Evolutionary conservation across 2,113 vertebrate species (phyloP), one percentile per base, ranked within the genome.

Genomic region (Hemicordylus capensis): DNA sequence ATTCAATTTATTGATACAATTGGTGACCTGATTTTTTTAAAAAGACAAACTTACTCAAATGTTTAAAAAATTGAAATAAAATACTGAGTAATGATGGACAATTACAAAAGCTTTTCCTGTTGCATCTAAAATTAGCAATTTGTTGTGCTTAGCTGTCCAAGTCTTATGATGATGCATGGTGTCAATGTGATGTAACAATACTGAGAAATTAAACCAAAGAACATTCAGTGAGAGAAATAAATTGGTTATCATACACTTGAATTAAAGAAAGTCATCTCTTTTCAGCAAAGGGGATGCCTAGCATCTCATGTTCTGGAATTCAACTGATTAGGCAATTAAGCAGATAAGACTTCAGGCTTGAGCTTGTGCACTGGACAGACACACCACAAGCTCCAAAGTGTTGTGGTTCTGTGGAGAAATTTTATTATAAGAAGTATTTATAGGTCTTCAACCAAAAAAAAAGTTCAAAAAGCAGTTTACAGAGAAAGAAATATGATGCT

Each of bases 211-310:
- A 61, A 42, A 61, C 22, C 58, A 78, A 59, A 26, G 20, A 78
- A 61, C 28, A 28, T 42, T 19, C 37, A 63, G 42, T 22, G 39
- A 19, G 70, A 17, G n/a, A 63, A 44, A 28, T 9, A 39, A 79
- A 44, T 17, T 37, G 63, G 34, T 31, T 63, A 28, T 42, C 58
- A 1, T 3, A 51, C 20, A 1, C 0, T 44, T 31, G 56, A 78
- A 44, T 63, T 63, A 6, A 76, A 56, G 46, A 6, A 76, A 56
- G 46, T 24, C 1, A 51, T 17, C n/a, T 1, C 17, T 51, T 58
- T 1, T 59, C 66, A 1, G 2, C 0, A 37, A 0, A 26, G 24
- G 11, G 37, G 58, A 2, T 4, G 80, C 19, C 51, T 42, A 15
- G 1, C 20, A 44, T 3, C 74, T 11, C 80, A 85, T 11, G 74